phyloP scores from a whole-genome alignment of 2,797 vertebrate genomes.

The Spinibarbus caldwelli region DNA sequence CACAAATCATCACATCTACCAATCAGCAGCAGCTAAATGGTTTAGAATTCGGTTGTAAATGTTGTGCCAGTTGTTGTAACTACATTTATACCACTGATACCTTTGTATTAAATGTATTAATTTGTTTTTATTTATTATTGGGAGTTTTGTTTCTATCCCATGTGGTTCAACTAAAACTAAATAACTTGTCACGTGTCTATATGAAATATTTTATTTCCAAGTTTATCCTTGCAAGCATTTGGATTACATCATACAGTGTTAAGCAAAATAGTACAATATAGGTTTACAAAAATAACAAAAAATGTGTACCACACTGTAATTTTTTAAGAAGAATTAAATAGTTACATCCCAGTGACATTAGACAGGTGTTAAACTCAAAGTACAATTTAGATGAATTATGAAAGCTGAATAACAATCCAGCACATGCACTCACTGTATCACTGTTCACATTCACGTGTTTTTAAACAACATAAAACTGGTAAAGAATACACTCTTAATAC shows the following conservation, averaged over 20 bases:
- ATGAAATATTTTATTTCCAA: slow-evolving; percentile 19
- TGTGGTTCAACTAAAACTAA: slow-evolving; percentile 2
- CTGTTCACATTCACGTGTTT: too few species aligned
- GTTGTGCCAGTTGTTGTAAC: not conserved
- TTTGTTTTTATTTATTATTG: not conserved
- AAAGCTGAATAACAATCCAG: too few species aligned
- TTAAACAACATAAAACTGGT: not conserved
- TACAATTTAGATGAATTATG: too few species aligned
- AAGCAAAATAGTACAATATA: not conserved
- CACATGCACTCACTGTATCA: too few species aligned
- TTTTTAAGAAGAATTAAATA: not conserved
- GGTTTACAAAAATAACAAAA: too few species aligned
- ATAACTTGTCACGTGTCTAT: not conserved
- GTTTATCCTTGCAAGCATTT: not conserved
- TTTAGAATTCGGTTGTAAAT: not conserved
- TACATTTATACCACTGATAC: not conserved
- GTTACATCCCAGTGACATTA: not conserved
- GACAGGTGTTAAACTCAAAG: not conserved
- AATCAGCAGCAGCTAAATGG: slow-evolving; percentile 88
- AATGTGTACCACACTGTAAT: not conserved
- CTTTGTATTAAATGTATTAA: not conserved
- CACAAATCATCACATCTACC: slow-evolving; percentile 91
- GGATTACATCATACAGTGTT: not conserved
- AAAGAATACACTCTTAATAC: not conserved
- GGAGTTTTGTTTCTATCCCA: not conserved